These are phyloP conservation scores for Piscicola geometra DNA, from an alignment of 2,888 invertebrate species.

Conservation along the genomic window DNA sequence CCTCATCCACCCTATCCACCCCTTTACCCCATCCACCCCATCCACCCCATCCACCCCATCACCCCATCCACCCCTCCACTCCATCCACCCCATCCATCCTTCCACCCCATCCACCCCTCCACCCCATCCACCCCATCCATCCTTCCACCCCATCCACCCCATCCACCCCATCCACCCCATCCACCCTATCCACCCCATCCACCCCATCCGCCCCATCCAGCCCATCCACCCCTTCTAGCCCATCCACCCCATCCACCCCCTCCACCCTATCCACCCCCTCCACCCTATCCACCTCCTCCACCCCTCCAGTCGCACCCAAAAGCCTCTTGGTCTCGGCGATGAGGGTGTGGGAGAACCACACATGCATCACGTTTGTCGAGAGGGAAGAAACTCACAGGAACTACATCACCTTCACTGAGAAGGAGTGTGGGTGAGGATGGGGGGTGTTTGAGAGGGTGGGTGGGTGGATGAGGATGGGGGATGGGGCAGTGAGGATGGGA, in stretches of 20 bases:
- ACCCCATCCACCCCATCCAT: no score
- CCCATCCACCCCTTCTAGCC: neutral
- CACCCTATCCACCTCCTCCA: neutral
- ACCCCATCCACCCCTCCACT: no score
- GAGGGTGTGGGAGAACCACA: slow-evolving; percentile 98
- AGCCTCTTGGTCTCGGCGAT: slow-evolving; percentile 86
- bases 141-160: no score
- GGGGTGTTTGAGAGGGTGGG: neutral
- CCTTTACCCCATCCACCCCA: no score
- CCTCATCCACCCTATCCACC: no score
- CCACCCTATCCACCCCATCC: neutral
- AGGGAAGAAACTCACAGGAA: slow-evolving; percentile 75
- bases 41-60: no score
- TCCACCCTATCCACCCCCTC: neutral
- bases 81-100: no score
- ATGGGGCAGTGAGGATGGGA: neutral
- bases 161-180: no score
- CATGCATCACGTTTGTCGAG: slow-evolving; percentile 94
- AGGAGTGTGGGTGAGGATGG: slow-evolving; percentile 89
- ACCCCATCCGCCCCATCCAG: neutral
- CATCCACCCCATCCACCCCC: neutral
- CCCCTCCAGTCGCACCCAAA: slow-evolving; percentile 41
- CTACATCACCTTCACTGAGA: slow-evolving; percentile 91
- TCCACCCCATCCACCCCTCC: no score
- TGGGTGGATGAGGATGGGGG: neutral